Evolutionary conservation across 2,797 vertebrate species (phyloP).

Genomic region (Tapirus indicus): DNA sequence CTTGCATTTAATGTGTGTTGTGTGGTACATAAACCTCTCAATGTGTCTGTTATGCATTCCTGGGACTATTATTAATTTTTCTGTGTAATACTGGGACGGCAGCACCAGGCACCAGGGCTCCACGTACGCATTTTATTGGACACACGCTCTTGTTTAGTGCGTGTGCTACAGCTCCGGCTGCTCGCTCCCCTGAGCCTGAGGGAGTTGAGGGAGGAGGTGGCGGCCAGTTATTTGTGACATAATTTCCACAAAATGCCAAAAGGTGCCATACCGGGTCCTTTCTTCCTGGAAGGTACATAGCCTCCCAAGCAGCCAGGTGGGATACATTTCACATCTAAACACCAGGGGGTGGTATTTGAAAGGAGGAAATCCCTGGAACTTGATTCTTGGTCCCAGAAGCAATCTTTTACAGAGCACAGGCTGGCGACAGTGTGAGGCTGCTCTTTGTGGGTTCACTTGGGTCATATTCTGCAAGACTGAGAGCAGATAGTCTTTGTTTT

Average conservation of each 20-base stretch:
- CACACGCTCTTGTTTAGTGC: not conserved
- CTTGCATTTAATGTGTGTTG: not conserved
- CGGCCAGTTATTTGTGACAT: not conserved
- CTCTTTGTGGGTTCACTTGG: accelerated
- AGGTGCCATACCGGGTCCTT: not conserved
- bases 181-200: not conserved
- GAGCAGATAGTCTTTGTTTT: not conserved
- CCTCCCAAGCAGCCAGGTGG: not conserved
- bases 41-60: not conserved
- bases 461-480: not conserved
- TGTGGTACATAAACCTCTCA: not conserved
- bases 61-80: not conserved
- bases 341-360: constrained; percentile 75
- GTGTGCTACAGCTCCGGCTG: not conserved
- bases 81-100: not conserved
- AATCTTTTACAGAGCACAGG: not conserved
- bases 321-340: constrained; percentile 49
- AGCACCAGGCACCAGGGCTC: not conserved
- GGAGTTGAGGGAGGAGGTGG: not conserved
- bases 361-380: constrained; percentile 8
- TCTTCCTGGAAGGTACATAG: not conserved
- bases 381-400: not conserved
- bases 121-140: not conserved
- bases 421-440: not conserved
- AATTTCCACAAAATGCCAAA: not conserved